Conservation (phyloP, 2,888 invertebrate species). For the Acrobasis suavella region DNA sequence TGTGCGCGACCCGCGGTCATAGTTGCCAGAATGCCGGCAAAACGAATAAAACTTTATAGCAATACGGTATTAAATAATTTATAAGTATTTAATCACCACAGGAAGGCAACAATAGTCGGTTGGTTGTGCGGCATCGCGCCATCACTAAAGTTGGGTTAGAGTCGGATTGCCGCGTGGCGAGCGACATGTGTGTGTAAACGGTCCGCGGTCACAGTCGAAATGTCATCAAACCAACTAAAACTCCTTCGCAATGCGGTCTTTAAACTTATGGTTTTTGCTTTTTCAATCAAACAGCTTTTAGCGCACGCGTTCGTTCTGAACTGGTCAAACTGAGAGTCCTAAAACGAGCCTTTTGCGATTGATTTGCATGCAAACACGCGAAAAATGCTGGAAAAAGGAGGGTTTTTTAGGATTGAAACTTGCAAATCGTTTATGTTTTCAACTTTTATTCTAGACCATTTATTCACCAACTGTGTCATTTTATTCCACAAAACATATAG, state of each 20-base stretch:
- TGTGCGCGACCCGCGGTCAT: too few relatives aligned
- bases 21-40: too few relatives aligned
- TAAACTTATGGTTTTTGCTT: constrained; percentile 61
- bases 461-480: too few relatives aligned
- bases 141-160: too few relatives aligned
- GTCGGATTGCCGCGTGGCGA: constrained; percentile 71
- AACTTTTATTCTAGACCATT: too few relatives aligned
- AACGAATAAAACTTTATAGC: too few relatives aligned
- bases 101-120: too few relatives aligned
- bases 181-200: constrained; percentile 65
- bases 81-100: too few relatives aligned
- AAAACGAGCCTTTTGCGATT: not conserved
- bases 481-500: too few relatives aligned
- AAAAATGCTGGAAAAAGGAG: not conserved
- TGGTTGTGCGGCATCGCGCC: too few relatives aligned
- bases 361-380: not conserved
- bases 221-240: constrained; percentile 63
- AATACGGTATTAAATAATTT: too few relatives aligned
- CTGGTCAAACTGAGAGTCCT: not conserved
- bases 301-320: not conserved
- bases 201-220: constrained; percentile 47
- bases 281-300: constrained; percentile 46
- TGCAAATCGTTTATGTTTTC: not conserved
- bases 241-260: constrained; percentile 75
- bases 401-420: not conserved